Evolutionary conservation across 2,888 invertebrate genomes (phyloP), one percentile per base, ranked within the genome.

Genomic region (Rotaria socialis): DNA sequence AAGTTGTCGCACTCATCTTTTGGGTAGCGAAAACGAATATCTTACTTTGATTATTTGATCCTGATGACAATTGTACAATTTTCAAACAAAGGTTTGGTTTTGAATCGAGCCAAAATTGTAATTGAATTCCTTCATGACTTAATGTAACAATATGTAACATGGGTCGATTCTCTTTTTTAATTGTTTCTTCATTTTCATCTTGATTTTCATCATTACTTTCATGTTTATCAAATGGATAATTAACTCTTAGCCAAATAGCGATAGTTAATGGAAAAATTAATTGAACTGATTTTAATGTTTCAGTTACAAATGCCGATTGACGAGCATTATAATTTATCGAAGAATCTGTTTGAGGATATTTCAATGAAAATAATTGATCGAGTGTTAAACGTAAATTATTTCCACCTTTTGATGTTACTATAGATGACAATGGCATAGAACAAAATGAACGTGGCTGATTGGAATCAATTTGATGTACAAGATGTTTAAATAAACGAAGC

Each of bases 21-120:
- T 35, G 35, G 35, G 2, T 35, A 35, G 35, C 35, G 35, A 35
- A 35, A 35, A 8, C 7, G 22, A 55, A 11, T 67, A 5, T 14
- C 35, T 67, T 16, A 67, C 35, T 16, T 35, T 67, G 67, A 2
- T 67, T 2, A 5, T 41, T 75, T 24, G 75, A n/a, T 47, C 4
- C n/a, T 11, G 47, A 3, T 43, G 75, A 35, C 35, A 67, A 0
- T 47, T 47, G 80, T 47, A 80, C 47, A 14, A 80, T 80, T 43
- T 80, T 47, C 35, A 80, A 47, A 47, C 47, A 47, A 80, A 80
- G 47, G n/a, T 47, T 80, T 10, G 80, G n/a, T n/a, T 47, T 80
- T 47, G 80, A 80, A n/a, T 80, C 80, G 22, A 80, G 24, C 80
- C 80, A 80, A 80, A 80, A 80, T 47, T 80, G 80, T n/a, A 80